Base-by-base conservation (phyloP, 2,888 invertebrate genomes). In the Synanthedon formicaeformis region DNA sequence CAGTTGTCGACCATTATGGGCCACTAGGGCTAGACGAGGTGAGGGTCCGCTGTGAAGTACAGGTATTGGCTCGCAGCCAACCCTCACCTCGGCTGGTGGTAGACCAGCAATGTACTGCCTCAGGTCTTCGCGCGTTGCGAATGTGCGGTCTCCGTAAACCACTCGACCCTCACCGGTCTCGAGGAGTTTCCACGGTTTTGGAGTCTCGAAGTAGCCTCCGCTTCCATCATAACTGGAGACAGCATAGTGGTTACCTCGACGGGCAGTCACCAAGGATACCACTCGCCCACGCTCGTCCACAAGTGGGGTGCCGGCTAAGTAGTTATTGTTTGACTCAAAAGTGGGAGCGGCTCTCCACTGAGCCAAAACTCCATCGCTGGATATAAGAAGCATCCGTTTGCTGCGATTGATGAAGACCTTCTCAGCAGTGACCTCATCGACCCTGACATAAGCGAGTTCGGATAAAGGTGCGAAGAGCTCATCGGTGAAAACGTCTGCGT, bases 351-450 rank as follows among this genome's bases (percentile, higher is more conserved):
- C 62, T 5, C 85, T 77, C 87, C 87, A 88, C 70, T 78, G 77
- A 53, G 86, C 85, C 59, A 88, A 65, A 51, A 1, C 18, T 0
- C 81, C 85, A 70, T 87, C 86, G 53, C 69, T 66, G 0, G 86
- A 87, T 12, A 64, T 53, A 51, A 88, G 50, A 54, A 88, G 66
- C 51, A 88, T 54, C 16, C 82, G 83, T 67, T 81, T 83, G 52
- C 52, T 71, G 58, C 85, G 80, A 73, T 86, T 86, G 53, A 87
- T 73, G 68, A 84, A 86, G 56, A 84, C 86, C 80, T 86, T 87
- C 63, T 86, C 86, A 0, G 81, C 85, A 0, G 67, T 67, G 57
- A 64, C 69, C 16, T 81, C 81, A 55, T 85, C 85, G 4, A 86
- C 60, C 8, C 86, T 62, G 14, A 86, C 85, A 63, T 71, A 86